Conservation (phyloP, 2,797 vertebrate species). For the Argya squamiceps region DNA sequence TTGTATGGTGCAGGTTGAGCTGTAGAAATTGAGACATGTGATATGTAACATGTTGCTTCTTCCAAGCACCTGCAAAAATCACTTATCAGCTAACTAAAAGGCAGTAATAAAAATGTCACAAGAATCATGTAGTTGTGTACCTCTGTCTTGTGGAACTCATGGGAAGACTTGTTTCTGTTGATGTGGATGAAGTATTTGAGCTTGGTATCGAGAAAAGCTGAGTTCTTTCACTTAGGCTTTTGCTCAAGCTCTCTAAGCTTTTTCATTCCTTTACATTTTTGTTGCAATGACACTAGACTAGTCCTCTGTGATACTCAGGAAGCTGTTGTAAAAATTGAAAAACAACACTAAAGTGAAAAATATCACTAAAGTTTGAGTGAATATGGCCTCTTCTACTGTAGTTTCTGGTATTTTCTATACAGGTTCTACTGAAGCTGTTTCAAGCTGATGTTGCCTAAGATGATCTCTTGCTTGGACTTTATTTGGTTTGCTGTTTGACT, state of each 20-base stretch:
- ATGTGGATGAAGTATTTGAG: neutral
- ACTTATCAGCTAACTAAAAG: neutral
- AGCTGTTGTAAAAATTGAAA: neutral
- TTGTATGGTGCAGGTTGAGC: neutral
- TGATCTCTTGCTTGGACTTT: neutral
- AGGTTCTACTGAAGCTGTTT: neutral
- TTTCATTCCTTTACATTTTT: neutral
- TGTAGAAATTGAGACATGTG: neutral
- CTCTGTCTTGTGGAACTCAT: neutral
- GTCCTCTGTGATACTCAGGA: neutral
- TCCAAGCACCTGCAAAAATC: neutral
- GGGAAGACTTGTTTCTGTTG: neutral
- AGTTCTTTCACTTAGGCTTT: neutral
- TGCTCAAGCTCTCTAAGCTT: neutral
- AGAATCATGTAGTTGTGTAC: neutral
- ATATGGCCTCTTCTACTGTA: neutral
- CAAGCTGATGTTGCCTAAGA: neutral
- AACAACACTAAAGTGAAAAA: neutral
- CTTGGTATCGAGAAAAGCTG: neutral
- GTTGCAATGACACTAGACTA: neutral
- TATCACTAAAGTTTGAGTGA: neutral
- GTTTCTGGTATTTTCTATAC: neutral
- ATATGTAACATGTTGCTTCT: neutral
- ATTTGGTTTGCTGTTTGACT: neutral
- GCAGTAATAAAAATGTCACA: neutral